Evolutionary conservation across 2,113 vertebrate species (phyloP).

Genomic region (Pelusios castaneus): DNA sequence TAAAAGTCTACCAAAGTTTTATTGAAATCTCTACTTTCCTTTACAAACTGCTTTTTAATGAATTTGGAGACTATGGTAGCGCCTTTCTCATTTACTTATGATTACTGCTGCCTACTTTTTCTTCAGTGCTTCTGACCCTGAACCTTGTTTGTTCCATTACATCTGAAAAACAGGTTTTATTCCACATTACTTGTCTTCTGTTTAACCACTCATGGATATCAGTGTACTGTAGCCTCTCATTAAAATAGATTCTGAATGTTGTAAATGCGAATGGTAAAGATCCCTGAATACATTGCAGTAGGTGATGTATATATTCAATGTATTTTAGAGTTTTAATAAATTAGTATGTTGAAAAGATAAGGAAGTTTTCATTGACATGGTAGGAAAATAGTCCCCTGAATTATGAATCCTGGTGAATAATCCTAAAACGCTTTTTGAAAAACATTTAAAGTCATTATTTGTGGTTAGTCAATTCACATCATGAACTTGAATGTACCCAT

Average conservation of each 20-base stretch:
- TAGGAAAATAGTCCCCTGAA: not conserved
- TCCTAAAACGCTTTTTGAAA: slow-evolving; percentile 31
- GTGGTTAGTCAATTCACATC: slow-evolving; percentile 37
- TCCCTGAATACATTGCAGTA: slow-evolving; percentile 8
- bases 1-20: not conserved
- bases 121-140: not conserved
- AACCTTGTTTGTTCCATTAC: not conserved
- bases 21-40: not conserved
- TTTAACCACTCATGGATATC: not conserved
- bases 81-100: not conserved
- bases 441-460: slow-evolving; percentile 25
- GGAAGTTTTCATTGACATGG: slow-evolving; percentile 44
- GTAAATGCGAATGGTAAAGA: not conserved
- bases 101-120: not conserved
- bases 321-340: slow-evolving; percentile 38
- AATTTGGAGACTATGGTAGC: not conserved
- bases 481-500: not conserved
- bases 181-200: not conserved
- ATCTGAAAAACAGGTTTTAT: not conserved
- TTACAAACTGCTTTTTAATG: not conserved
- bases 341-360: not conserved
- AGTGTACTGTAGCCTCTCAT: not conserved
- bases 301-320: not conserved
- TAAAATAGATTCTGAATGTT: not conserved
- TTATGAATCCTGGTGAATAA: slow-evolving; percentile 24